Evolutionary conservation across 2,888 invertebrate species (phyloP), one percentile per base, ranked within the genome.

Genomic region (Chrysina gloriosa): DNA sequence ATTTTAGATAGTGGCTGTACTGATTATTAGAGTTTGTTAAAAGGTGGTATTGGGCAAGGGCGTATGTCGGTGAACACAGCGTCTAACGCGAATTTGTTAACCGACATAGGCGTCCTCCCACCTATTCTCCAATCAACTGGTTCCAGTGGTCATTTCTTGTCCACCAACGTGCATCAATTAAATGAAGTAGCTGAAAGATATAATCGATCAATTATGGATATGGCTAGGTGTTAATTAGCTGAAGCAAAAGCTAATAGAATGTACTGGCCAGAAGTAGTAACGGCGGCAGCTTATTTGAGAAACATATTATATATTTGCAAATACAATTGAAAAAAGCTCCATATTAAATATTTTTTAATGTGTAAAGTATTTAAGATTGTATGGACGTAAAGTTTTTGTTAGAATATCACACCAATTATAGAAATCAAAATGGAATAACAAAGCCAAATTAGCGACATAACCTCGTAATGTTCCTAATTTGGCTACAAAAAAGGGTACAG

Each of bases 91-190:
- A n/a, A n/a, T n/a, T n/a, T n/a, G n/a, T n/a, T n/a, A n/a, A n/a
- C n/a, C n/a, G n/a, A n/a, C n/a, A n/a, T n/a, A n/a, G n/a, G n/a
- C n/a, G n/a, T n/a, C n/a, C n/a, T n/a, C n/a, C n/a, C n/a, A n/a
- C n/a, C n/a, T n/a, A n/a, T n/a, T n/a, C n/a, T n/a, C n/a, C n/a
- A n/a, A n/a, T n/a, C n/a, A n/a, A n/a, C n/a, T n/a, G n/a, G n/a
- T n/a, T n/a, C n/a, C n/a, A n/a, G n/a, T n/a, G n/a, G n/a, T n/a
- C n/a, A n/a, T n/a, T n/a, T n/a, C n/a, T n/a, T n/a, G n/a, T n/a
- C n/a, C n/a, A n/a, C n/a, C n/a, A n/a, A 75, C 63, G 70, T 71
- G 42, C 74, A 73, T 67, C 70, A 75, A 65, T 65, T 73, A 23
- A 77, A 74, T 65, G 73, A 75, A 29, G 68, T 67, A 9, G 76